A percentile compares a stretch with the other conserved stretches of the same genome.
phyloP scores from a whole-genome alignment of 2,888 invertebrate genomes.

The Andrena chrysosceles region DNA sequence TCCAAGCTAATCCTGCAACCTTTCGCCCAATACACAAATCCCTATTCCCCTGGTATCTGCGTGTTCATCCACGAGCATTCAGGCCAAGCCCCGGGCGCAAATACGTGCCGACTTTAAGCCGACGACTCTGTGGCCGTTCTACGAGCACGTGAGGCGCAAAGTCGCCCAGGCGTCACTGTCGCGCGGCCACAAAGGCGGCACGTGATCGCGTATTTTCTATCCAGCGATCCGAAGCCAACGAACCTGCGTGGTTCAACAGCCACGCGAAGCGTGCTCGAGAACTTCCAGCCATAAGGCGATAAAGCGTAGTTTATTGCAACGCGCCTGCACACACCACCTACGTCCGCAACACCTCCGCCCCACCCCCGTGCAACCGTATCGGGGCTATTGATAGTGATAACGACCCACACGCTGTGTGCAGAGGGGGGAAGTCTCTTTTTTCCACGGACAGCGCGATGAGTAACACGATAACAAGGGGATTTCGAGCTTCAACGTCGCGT shows the following conservation, averaged over 20 bases:
- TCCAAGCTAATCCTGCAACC: no score
- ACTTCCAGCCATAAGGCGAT: conserved; percentile 65
- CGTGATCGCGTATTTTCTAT: conserved; percentile 37
- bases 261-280: conserved; percentile 63
- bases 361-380: conserved; percentile 37
- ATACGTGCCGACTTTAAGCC: background rate
- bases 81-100: no score
- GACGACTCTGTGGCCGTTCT: background rate
- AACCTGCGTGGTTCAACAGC: conserved; percentile 69
- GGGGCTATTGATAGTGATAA: conserved; percentile 60
- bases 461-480: conserved; percentile 45
- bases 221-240: conserved; percentile 50
- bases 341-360: conserved; percentile 7
- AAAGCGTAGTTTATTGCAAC: conserved; percentile 67
- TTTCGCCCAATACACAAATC: no score
- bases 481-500: conserved; percentile 38
- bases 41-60: no score
- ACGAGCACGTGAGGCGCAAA: background rate
- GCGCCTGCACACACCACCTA: conserved; percentile 44
- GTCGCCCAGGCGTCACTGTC: background rate
- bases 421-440: conserved; percentile 27
- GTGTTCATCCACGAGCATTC: no score
- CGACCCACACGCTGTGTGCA: conserved; percentile 18
- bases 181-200: conserved; percentile 5
- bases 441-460: background rate